Evolutionary conservation across 2,113 vertebrate genomes (phyloP).

Genomic region (Solea senegalensis): DNA sequence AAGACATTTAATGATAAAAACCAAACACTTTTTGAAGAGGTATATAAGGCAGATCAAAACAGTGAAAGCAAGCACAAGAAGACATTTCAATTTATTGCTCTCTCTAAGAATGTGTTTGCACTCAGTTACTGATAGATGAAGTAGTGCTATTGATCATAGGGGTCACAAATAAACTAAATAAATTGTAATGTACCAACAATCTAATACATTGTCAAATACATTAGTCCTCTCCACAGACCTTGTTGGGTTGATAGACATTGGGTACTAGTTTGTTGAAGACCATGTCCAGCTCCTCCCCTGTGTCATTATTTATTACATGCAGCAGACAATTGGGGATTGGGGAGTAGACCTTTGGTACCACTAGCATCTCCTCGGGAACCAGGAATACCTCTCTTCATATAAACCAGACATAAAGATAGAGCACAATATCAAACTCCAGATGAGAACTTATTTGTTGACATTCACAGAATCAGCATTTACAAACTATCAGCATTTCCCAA

Average conservation of each 20-base stretch:
- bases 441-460: not conserved
- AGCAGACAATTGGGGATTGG: conserved; percentile 81
- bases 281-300: conserved; percentile 84
- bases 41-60: not conserved
- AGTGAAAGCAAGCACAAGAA: not conserved
- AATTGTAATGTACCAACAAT: not conserved
- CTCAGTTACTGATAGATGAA: not conserved
- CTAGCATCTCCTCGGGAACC: conserved; percentile 84
- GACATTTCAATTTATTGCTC: not conserved
- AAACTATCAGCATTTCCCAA: not conserved
- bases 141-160: not conserved
- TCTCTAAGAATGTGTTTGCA: not conserved
- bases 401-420: conserved; percentile 1
- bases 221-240: conserved; percentile 75
- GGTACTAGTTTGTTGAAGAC: conserved; percentile 82
- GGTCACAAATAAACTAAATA: not conserved
- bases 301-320: conserved; percentile 91
- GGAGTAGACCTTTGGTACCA: conserved; percentile 85
- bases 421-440: not conserved
- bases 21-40: not conserved
- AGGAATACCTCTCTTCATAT: conserved; percentile 87
- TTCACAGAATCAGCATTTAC: not conserved
- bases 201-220: not conserved
- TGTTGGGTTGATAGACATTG: conserved; percentile 86
- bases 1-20: not conserved